A percentile compares a stretch with the other conserved stretches of the same genome.
Evolutionary conservation across 2,113 vertebrate species (phyloP).

Genomic region (Tringa solitaria): DNA sequence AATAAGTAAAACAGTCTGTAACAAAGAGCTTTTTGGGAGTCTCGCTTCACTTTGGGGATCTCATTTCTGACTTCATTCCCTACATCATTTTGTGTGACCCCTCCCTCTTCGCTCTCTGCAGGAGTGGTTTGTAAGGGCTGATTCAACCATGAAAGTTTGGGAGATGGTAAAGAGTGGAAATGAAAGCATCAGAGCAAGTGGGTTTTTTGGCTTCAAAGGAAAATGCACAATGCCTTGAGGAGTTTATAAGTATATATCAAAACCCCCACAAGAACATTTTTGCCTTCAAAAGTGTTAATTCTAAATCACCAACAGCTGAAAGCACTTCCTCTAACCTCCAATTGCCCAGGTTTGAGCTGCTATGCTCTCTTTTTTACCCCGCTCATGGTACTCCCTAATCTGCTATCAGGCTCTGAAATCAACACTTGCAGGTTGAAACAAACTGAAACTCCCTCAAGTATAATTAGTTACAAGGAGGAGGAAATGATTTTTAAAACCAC

Average conservation of each 20-base stretch:
- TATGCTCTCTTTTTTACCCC: background rate
- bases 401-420: constrained; percentile 24
- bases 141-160: background rate
- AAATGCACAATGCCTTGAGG: background rate
- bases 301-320: background rate
- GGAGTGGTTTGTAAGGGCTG: background rate
- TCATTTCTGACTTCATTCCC: background rate
- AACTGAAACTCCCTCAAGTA: constrained; percentile 10
- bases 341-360: background rate
- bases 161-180: background rate
- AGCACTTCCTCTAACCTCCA: background rate
- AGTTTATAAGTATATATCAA: background rate
- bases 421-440: background rate
- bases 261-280: background rate
- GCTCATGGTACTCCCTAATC: background rate
- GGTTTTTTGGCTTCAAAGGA: background rate
- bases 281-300: background rate
- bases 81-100: background rate
- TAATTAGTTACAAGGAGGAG: background rate
- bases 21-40: background rate
- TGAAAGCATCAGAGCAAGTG: background rate
- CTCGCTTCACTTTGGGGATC: background rate
- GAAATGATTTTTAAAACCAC: constrained; percentile 5
- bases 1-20: background rate
- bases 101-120: background rate